Conservation (phyloP, 1,140 invertebrate species). For the Hycleus cichorii region DNA sequence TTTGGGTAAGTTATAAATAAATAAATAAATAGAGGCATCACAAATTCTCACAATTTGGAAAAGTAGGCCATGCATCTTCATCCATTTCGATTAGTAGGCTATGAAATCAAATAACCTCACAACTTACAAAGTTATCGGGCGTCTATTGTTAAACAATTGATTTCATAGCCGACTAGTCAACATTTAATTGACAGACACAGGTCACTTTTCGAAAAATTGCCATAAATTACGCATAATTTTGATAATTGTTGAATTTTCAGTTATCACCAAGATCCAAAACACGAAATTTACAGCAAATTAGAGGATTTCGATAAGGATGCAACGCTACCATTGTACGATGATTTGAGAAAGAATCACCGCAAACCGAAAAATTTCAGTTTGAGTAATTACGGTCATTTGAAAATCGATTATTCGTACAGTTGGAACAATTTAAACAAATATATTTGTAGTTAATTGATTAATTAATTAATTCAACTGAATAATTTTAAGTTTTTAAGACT, state of each 20-base stretch:
- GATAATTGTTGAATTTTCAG: conserved; percentile 16
- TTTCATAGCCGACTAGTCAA: too few relatives aligned
- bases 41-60: background rate
- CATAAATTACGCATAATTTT: conserved; percentile 1
- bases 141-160: too few relatives aligned
- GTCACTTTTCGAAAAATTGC: background rate
- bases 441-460: conserved; percentile 11
- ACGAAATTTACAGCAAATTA: conserved; percentile 29
- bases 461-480: too few relatives aligned
- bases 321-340: conserved; percentile 33
- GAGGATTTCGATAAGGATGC: conserved; percentile 22
- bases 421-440: conserved; percentile 50
- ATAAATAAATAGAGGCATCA: too few relatives aligned
- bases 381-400: conserved; percentile 61
- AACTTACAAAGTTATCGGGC: too few relatives aligned
- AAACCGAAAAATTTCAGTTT: conserved; percentile 51
- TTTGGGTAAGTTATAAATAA: conserved; percentile 14
- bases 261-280: conserved; percentile 20
- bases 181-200: too few relatives aligned
- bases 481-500: too few relatives aligned
- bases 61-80: too few relatives aligned
- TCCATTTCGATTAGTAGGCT: too few relatives aligned
- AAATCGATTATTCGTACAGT: conserved; percentile 67
- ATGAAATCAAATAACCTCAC: too few relatives aligned
- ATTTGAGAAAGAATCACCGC: conserved; percentile 21